Percentiles rank a stretch among this genome's conserved stretches.
Conservation (phyloP, 2,797 vertebrate species). For the Clamator glandarius region DNA sequence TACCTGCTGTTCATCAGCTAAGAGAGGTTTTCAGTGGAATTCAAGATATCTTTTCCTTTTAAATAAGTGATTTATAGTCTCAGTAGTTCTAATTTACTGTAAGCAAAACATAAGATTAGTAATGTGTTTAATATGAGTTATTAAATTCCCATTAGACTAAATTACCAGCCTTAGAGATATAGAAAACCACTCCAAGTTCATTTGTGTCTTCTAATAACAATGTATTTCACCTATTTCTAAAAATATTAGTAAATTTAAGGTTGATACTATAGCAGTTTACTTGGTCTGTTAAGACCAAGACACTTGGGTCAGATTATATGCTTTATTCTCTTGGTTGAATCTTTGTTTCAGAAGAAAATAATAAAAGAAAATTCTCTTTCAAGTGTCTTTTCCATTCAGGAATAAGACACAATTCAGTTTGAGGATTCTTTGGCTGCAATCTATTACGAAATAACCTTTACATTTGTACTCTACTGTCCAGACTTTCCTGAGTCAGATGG, state of each 20-base stretch:
- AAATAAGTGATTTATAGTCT: constrained; percentile 76
- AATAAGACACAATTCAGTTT: neutral
- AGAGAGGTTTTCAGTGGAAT: constrained; percentile 53
- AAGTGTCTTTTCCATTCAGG: neutral
- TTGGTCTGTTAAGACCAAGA: neutral
- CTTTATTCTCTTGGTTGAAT: neutral
- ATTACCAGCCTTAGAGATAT: constrained; percentile 75
- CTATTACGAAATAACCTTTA: neutral
- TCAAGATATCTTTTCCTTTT: constrained; percentile 44
- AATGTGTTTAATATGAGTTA: constrained; percentile 83
- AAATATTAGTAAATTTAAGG: neutral
- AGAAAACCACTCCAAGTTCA: constrained; percentile 69
- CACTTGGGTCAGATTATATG: neutral
- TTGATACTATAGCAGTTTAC: neutral
- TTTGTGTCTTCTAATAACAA: constrained; percentile 64
- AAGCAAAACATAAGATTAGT: constrained; percentile 78
- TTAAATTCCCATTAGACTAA: constrained; percentile 83
- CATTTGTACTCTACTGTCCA: neutral
- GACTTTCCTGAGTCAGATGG: neutral
- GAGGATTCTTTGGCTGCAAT: neutral
- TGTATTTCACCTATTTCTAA: constrained; percentile 53
- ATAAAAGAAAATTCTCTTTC: neutral
- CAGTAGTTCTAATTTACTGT: constrained; percentile 76
- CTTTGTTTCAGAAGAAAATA: neutral
- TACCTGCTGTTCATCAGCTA: constrained; percentile 68